Evolutionary conservation across 2,113 vertebrate genomes (phyloP).

Genomic region (Microcebus griseorufus): DNA sequence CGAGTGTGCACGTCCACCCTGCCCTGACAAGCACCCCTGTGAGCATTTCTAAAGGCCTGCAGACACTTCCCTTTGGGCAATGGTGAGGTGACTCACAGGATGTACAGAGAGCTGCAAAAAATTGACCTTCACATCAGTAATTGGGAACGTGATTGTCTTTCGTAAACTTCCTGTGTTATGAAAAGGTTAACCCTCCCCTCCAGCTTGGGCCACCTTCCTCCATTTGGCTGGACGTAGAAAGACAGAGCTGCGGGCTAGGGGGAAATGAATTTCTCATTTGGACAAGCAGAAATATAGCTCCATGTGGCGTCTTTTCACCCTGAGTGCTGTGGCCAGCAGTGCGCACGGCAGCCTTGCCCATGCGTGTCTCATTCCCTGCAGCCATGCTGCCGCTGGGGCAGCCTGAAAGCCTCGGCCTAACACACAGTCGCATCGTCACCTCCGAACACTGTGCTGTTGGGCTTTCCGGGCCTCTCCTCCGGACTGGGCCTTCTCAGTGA

Average conservation of each 20-base stretch:
- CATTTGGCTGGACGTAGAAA: not conserved
- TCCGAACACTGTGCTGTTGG: rapidly evolving
- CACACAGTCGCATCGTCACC: not conserved
- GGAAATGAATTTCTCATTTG: too few relatives aligned
- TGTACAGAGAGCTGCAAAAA: not conserved
- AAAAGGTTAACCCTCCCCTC: rapidly evolving
- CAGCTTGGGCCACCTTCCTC: not conserved
- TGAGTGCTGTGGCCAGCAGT: rapidly evolving
- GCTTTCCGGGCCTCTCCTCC: not conserved
- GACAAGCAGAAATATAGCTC: not conserved
- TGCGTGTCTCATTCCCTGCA: not conserved
- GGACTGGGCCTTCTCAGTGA: not conserved
- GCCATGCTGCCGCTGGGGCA: rapidly evolving
- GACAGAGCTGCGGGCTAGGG: not conserved
- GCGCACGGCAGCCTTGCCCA: rapidly evolving
- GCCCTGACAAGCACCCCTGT: not conserved
- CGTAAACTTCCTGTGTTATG: not conserved
- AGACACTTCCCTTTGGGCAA: not conserved
- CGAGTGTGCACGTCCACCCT: not conserved
- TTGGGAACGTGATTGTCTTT: not conserved
- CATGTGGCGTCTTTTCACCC: not conserved
- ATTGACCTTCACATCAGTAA: not conserved
- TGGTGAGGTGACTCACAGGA: not conserved
- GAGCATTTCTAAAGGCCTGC: not conserved
- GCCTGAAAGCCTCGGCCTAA: rapidly evolving